Conservation (phyloP, 2,888 invertebrate genomes). For the Phorcus lineatus region DNA sequence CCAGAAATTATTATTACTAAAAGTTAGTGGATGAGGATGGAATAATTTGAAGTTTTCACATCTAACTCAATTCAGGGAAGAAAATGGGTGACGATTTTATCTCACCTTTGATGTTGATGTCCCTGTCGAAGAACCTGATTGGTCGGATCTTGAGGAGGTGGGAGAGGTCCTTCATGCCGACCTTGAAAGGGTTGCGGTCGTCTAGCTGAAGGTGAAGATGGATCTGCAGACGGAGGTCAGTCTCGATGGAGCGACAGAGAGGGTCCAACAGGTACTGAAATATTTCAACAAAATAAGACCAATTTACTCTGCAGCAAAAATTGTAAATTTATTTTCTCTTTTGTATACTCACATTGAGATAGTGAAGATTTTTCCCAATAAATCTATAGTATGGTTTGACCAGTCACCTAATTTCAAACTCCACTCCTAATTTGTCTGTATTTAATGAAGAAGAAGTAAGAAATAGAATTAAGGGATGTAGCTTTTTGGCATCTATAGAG, state of each 20-base stretch:
- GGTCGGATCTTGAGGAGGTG: slow-evolving; percentile 80
- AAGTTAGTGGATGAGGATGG: not conserved
- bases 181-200: slow-evolving; percentile 83
- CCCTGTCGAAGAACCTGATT: slow-evolving; percentile 78
- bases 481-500: too few relatives aligned
- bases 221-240: slow-evolving; percentile 91
- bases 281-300: not conserved
- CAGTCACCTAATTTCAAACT: too few relatives aligned
- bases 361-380: too few relatives aligned
- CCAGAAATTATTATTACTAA: not conserved
- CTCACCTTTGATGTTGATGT: slow-evolving; percentile 81
- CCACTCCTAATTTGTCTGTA: too few relatives aligned
- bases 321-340: too few relatives aligned
- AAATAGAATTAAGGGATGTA: too few relatives aligned
- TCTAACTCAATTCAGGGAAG: too few relatives aligned
- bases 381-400: too few relatives aligned
- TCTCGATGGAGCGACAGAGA: slow-evolving; percentile 91
- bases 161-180: slow-evolving; percentile 80
- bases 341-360: too few relatives aligned
- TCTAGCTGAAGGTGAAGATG: slow-evolving; percentile 89
- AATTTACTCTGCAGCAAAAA: too few relatives aligned
- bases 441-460: too few relatives aligned
- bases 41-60: too few relatives aligned
- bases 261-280: slow-evolving; percentile 78
- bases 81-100: not conserved